Conservation (phyloP, 92 coral and sea anemone species). For the Meandrina meandrites region DNA sequence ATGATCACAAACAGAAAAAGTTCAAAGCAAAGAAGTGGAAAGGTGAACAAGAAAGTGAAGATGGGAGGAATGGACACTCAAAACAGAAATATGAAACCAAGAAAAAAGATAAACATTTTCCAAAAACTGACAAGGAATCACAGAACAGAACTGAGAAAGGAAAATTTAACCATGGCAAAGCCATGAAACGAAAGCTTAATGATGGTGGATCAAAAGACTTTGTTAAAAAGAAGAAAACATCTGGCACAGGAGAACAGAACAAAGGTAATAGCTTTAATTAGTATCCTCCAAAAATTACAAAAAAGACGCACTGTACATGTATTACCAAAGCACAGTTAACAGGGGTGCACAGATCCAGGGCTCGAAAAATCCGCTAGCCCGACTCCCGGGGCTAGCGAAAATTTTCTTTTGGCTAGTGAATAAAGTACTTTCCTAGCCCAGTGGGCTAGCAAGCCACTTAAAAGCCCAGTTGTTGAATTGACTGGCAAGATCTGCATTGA, state of each 20-base stretch:
- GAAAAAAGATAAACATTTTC: conserved; percentile 30
- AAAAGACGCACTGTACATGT: too few relatives aligned
- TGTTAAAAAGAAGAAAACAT: conserved; percentile 26
- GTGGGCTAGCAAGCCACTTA: too few relatives aligned
- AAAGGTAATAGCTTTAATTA: conserved; percentile 43
- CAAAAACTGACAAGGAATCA: conserved; percentile 25
- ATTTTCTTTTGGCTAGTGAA: too few relatives aligned
- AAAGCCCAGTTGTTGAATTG: too few relatives aligned
- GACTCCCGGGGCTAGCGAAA: too few relatives aligned
- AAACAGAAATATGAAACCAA: conserved; percentile 28
- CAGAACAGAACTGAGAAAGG: conserved; percentile 27
- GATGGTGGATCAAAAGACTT: neutral
- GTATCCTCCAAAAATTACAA: too few relatives aligned
- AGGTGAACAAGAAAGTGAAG: conserved; percentile 12
- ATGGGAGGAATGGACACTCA: conserved; percentile 37
- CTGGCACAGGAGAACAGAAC: conserved; percentile 26
- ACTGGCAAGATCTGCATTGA: too few relatives aligned
- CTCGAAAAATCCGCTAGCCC: too few relatives aligned
- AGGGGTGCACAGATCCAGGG: too few relatives aligned
- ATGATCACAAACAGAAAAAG: neutral
- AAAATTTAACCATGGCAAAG: conserved; percentile 34
- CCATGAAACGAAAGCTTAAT: conserved; percentile 35
- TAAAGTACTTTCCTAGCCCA: too few relatives aligned
- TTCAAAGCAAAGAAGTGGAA: conserved; percentile 43
- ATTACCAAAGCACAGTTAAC: too few relatives aligned